These are phyloP conservation scores for Scaptomyza caliginosa DNA, from an alignment of 2,888 invertebrate genomes.

Conservation along the genomic window DNA sequence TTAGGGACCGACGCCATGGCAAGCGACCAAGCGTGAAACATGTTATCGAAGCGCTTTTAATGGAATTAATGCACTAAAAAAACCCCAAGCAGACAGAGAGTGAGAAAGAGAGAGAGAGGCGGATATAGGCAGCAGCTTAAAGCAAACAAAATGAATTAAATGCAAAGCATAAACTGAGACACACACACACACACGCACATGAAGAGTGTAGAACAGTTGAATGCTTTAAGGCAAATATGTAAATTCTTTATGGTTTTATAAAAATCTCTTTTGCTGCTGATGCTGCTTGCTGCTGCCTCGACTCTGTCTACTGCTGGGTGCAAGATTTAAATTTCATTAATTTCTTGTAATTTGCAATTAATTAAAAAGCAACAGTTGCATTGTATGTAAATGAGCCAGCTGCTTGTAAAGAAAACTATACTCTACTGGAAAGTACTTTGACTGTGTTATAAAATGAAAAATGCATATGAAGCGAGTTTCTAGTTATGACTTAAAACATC, in stretches of 20 bases:
- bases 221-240: constrained; percentile 36
- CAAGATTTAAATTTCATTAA: constrained; percentile 49
- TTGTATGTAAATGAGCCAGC: constrained; percentile 25
- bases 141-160: constrained; percentile 54
- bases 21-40: constrained; percentile 68
- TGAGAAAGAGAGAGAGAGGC: not conserved
- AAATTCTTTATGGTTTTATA: constrained; percentile 21
- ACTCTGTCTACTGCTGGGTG: not conserved
- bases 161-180: constrained; percentile 1
- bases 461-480: not conserved
- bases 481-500: not conserved
- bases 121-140: constrained; percentile 6
- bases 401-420: not conserved
- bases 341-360: constrained; percentile 43
- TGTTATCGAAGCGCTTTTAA: constrained; percentile 70
- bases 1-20: constrained; percentile 59
- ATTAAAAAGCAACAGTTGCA: constrained; percentile 59
- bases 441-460: too few species aligned
- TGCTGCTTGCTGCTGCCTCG: not conserved
- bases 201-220: constrained; percentile 3
- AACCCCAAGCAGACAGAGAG: constrained; percentile 31
- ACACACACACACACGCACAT: too few species aligned
- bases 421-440: not conserved
- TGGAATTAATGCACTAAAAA: constrained; percentile 68
- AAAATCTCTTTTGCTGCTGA: not conserved